Base-by-base conservation (phyloP, 2,113 vertebrate species). In the Pseudorasbora parva region DNA sequence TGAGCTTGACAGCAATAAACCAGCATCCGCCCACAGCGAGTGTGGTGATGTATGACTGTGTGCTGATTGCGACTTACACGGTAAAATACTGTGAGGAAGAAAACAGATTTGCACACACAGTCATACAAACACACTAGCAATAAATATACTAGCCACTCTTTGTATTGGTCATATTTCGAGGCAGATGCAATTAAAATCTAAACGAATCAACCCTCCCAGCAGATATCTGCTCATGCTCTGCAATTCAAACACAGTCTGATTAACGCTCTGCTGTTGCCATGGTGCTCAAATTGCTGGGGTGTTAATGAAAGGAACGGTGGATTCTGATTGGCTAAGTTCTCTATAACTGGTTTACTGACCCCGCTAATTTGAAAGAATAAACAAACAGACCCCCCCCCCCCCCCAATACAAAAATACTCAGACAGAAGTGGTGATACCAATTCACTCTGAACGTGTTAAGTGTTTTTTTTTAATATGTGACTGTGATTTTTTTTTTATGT, bases 251-350 rank as follows among this genome's bases (percentile, higher is more conserved):
- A 43, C 68, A 64, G 62, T 71, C 82, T 47, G 86, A 84, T 49
- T 72, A 60, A 17, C 27, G 76, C 71, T 60, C 81, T 57, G 30
- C 62, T 71, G 84, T 87, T 78, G 87, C 86, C 82, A 80, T 78
- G 19, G 33, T 43, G 49, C 84, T 84, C 81, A 75, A 84, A 89
- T 88, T 84, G 83, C 86, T 87, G 64, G 82, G 77, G 89, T 84
- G 87, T 83, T 87, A 86, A 91, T 87, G 82, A 89, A 77, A 73
- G 79, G 41, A 82, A 88, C 45, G 82, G 83, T 81, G 84, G 84
- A 86, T 85, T 74, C 57, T 88, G 91, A 93, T 89, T 92, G 90
- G 89, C 84, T 84, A 85, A 66, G 68, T 85, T 75, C 89, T 85
- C 81, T 19, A 4, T 66, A 82, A 87, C 68, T 56, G 59, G 75